These are phyloP conservation scores for Amphiprion percula DNA, from an alignment of 2,113 vertebrate genomes.

Conservation along the genomic window DNA sequence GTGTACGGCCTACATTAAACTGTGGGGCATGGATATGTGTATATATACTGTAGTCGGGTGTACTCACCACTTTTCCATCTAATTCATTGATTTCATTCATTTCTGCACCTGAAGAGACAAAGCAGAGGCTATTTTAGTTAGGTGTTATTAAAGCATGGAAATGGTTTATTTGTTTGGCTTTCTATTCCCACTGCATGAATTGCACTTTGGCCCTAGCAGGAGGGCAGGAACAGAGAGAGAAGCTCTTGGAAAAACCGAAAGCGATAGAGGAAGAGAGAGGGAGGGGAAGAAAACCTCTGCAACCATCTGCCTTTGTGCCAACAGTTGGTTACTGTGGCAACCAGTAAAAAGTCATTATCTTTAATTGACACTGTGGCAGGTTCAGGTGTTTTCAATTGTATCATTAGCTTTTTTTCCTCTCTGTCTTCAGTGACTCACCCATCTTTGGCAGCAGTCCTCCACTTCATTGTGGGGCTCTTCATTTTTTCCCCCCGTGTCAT, in stretches of 20 bases:
- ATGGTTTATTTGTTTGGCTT: constrained; percentile 45
- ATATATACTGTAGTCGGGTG: neutral
- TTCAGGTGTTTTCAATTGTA: constrained; percentile 84
- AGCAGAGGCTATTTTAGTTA: constrained; percentile 29
- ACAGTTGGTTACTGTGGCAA: constrained; percentile 83
- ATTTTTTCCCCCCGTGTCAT: constrained; percentile 33
- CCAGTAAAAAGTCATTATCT: constrained; percentile 82
- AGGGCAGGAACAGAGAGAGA: constrained; percentile 36
- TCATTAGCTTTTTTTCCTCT: constrained; percentile 46
- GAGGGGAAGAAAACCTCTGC: constrained; percentile 27
- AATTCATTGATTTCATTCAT: constrained; percentile 16
- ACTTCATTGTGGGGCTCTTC: constrained; percentile 35
- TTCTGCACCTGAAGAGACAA: constrained; percentile 27
- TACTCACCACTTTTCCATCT: neutral
- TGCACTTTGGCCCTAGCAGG: constrained; percentile 5
- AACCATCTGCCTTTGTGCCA: constrained; percentile 75
- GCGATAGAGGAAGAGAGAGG: constrained; percentile 23
- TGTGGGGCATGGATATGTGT: neutral
- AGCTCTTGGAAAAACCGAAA: constrained; percentile 48
- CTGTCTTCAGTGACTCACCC: constrained; percentile 58
- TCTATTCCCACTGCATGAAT: constrained; percentile 40
- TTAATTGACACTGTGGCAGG: constrained; percentile 83
- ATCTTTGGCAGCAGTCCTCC: constrained; percentile 52
- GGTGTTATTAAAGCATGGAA: constrained; percentile 36
- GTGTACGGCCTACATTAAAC: neutral